Conservation (phyloP, 2,888 invertebrate genomes). For the Cheilosia pagana region DNA sequence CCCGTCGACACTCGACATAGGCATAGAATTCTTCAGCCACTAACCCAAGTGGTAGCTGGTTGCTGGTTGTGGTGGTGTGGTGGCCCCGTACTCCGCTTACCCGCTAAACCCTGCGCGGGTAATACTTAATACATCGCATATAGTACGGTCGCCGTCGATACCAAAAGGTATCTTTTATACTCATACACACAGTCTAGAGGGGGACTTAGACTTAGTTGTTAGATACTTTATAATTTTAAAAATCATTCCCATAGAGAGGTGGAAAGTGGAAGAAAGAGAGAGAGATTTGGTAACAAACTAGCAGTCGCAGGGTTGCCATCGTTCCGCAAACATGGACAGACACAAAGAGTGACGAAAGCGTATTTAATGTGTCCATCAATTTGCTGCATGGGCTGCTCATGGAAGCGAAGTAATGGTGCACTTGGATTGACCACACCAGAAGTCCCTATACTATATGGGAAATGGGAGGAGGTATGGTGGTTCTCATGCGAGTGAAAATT, state of each 20-base stretch:
- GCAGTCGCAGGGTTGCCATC: constrained; percentile 34
- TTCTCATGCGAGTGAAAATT: constrained; percentile 21
- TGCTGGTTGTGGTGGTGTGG: background rate
- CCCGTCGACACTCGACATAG: background rate
- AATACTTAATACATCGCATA: constrained; percentile 36
- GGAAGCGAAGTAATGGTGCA: constrained; percentile 39
- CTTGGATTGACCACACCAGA: constrained; percentile 40
- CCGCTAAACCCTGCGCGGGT: constrained; percentile 11
- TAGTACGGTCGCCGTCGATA: constrained; percentile 18
- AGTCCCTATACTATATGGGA: background rate
- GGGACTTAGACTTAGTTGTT: background rate
- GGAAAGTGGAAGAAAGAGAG: constrained; percentile 3
- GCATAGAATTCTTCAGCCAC: constrained; percentile 57
- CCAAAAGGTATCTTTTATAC: constrained; percentile 32
- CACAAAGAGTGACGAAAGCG: background rate
- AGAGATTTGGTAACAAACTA: background rate
- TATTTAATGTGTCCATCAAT: constrained; percentile 21
- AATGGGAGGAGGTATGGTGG: background rate
- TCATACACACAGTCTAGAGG: constrained; percentile 1
- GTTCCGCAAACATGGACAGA: background rate
- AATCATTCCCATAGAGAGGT: constrained; percentile 1
- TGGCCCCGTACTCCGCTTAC: background rate
- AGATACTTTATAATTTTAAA: background rate
- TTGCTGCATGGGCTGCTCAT: constrained; percentile 15
- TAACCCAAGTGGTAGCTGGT: constrained; percentile 36